Conservation (phyloP, 2,113 vertebrate genomes). For the chimpanzee (Pan troglodytes) region DNA sequence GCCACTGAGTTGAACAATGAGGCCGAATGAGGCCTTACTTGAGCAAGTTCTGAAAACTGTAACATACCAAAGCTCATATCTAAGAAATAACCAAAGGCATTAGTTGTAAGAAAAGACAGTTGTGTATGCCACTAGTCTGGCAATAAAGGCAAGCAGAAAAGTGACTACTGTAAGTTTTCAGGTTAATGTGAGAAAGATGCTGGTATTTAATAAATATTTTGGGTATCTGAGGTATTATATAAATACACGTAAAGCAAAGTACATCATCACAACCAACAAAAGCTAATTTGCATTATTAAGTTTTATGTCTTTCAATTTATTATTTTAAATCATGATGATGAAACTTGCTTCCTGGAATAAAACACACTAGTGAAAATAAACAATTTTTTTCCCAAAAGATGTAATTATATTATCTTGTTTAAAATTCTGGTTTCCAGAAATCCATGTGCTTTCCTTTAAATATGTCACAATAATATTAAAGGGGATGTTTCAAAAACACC, state of each 20-base stretch:
- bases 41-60: neutral
- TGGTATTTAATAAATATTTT: neutral
- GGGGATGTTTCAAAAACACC: neutral
- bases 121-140: neutral
- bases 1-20: neutral
- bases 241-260: neutral
- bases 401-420: constrained; percentile 40
- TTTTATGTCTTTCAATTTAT: neutral
- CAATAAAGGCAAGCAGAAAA: neutral
- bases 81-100: neutral
- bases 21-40: neutral
- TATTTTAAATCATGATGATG: constrained; percentile 13
- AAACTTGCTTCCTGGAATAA: constrained; percentile 41
- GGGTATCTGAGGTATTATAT: neutral
- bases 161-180: neutral
- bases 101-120: neutral
- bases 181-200: neutral
- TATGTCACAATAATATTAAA: constrained; percentile 28
- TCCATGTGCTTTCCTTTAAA: constrained; percentile 44
- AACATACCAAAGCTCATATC: neutral
- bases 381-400: constrained; percentile 32
- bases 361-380: constrained; percentile 32
- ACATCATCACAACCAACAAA: neutral
- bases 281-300: neutral
- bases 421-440: constrained; percentile 39